A percentile compares a stretch with the other conserved stretches of the same genome.
Conservation (phyloP, 1,140 invertebrate species). For the Atopsyche davidsoni region DNA sequence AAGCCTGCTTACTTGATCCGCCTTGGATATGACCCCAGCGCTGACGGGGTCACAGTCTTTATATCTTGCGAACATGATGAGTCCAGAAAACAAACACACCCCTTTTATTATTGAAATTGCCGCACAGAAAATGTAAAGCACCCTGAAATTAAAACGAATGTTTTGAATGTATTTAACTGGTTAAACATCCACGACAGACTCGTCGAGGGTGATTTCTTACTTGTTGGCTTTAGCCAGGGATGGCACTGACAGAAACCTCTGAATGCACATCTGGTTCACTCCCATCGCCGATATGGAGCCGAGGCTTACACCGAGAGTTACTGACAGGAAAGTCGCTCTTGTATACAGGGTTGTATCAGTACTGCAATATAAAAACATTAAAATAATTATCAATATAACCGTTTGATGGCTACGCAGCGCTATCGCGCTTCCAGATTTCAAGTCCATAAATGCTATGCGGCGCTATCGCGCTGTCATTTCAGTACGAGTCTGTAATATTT, state of each 20-base stretch:
- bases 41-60: constrained; percentile 44
- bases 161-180: constrained; percentile 3
- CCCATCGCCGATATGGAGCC: constrained; percentile 53
- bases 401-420: too few species aligned
- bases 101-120: constrained; percentile 45
- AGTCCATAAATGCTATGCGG: too few species aligned
- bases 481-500: too few species aligned
- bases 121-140: constrained; percentile 39
- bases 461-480: too few species aligned
- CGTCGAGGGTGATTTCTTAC: constrained; percentile 33
- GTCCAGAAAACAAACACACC: constrained; percentile 41
- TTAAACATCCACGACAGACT: too few species aligned
- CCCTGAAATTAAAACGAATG: constrained; percentile 31
- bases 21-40: constrained; percentile 41
- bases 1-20: constrained; percentile 45
- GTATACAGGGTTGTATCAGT: constrained; percentile 49
- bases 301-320: constrained; percentile 52
- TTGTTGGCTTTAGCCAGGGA: constrained; percentile 46
- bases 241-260: constrained; percentile 53
- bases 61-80: constrained; percentile 44
- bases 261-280: constrained; percentile 55
- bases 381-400: too few species aligned
- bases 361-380: constrained; percentile 41
- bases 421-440: too few species aligned
- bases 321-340: constrained; percentile 55